Percentiles rank a stretch among this genome's conserved stretches.
Conservation (phyloP, 2,797 vertebrate species). For the Remorina albescens region DNA sequence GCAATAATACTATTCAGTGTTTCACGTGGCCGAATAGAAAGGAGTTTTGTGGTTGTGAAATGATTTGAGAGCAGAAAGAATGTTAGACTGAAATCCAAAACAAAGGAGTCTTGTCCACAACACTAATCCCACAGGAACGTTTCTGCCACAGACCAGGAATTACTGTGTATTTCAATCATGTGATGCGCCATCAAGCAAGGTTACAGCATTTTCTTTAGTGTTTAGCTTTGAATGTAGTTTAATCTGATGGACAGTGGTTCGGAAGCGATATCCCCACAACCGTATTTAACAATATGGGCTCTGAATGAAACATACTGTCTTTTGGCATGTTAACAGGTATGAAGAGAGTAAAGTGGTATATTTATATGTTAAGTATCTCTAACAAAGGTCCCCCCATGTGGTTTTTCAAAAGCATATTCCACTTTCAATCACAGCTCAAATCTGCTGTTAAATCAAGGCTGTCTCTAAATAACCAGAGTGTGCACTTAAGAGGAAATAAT, state of each 20-base stretch:
- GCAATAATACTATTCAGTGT: slow-evolving; percentile 44
- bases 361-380: slow-evolving; percentile 8
- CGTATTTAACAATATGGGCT: slow-evolving; percentile 30
- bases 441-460: neutral
- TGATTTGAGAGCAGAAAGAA: slow-evolving; percentile 65
- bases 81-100: slow-evolving; percentile 65
- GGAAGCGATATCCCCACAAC: slow-evolving; percentile 8
- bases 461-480: too few relatives aligned
- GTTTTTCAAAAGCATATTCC: neutral
- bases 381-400: neutral
- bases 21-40: slow-evolving; percentile 41
- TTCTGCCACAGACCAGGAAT: slow-evolving; percentile 69
- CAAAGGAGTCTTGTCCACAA: slow-evolving; percentile 77
- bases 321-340: slow-evolving; percentile 17
- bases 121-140: slow-evolving; percentile 74
- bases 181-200: slow-evolving; percentile 66
- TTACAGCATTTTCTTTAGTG: slow-evolving; percentile 51
- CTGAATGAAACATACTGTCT: slow-evolving; percentile 28
- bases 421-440: neutral
- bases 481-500: neutral
- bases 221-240: slow-evolving; percentile 42
- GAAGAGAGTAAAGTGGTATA: neutral
- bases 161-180: slow-evolving; percentile 76
- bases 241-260: slow-evolving; percentile 28
- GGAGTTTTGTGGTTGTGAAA: slow-evolving; percentile 68